Base-by-base conservation (phyloP, 2,888 invertebrate species). In the Patella depressa region DNA sequence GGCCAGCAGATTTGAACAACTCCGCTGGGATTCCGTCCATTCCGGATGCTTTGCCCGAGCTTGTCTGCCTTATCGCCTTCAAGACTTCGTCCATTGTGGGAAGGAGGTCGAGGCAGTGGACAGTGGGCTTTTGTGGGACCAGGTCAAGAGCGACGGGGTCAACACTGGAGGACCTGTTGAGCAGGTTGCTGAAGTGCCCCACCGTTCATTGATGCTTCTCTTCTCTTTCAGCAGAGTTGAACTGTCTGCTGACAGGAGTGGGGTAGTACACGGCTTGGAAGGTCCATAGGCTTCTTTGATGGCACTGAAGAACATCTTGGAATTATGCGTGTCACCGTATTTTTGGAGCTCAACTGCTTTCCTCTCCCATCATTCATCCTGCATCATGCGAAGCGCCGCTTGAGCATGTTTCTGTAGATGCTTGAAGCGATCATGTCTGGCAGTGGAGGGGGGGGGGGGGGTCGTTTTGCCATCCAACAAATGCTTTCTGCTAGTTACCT, bases 11-110 rank as follows among this genome's bases (percentile, higher is more conserved):
- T 55, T 75, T 71, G 73, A 69, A 75, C 14, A 78, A 53, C 54
- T 80, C 77, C 3, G 75, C 78, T 53, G 77, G 75, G 57, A 78
- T 80, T 5, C 75, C 79, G 24, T 78, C 79, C 71, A 70, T 77
- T n/a, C 80, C 77, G 3, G 78, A 65, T 45, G 80, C 74, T 72
- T 45, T 74, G 5, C 74, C 72, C 53, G 72, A 2, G 19, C 19
- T 70, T 12, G 69, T 71, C 53, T 71, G 70, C 34, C 57, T 34
- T 29, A 74, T 77, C 55, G 74, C 74, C 29, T 75, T 77, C n/a
- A 59, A 29, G 53, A 75, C 34, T 70, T 79, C 71, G 11, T 53
- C 17, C 4, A 55, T 17, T 45, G n/a, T n/a, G n/a, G n/a, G n/a
- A n/a, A n/a, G n/a, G n/a, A n/a, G n/a, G n/a, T n/a, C n/a, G n/a